Evolutionary conservation across 2,113 vertebrate genomes (phyloP).

Genomic region (Pseudorectes ferrugineus): DNA sequence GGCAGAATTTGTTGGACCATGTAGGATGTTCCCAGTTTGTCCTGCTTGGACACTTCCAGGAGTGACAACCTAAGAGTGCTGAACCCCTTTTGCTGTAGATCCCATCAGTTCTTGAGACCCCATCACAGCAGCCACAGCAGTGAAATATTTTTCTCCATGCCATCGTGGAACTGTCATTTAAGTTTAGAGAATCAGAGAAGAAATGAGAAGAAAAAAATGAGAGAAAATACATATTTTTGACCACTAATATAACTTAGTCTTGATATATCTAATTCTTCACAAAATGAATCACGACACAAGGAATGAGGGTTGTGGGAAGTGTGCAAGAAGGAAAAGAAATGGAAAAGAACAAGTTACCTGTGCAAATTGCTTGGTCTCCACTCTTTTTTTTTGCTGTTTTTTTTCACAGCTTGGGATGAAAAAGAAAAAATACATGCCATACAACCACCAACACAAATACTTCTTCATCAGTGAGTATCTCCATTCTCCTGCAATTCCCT

Average conservation of each 20-base stretch:
- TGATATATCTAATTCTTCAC: background rate
- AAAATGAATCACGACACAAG: background rate
- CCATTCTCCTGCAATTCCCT: background rate
- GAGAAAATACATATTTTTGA: background rate
- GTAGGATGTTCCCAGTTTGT: background rate
- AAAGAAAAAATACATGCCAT: constrained; percentile 83
- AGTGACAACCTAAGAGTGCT: background rate
- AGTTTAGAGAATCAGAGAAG: background rate
- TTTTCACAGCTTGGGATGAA: constrained; percentile 74
- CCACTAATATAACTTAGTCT: background rate
- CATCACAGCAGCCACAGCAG: background rate
- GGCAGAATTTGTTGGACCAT: background rate
- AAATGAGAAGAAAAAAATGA: background rate
- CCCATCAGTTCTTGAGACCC: background rate
- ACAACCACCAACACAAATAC: constrained; percentile 83
- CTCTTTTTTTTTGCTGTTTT: background rate
- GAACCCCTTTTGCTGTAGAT: background rate
- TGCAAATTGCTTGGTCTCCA: background rate
- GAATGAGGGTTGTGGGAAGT: background rate
- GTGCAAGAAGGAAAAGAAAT: background rate
- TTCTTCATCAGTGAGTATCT: constrained; percentile 80
- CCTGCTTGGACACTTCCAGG: background rate
- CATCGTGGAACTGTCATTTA: background rate
- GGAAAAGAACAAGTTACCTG: background rate
- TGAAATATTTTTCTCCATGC: background rate